Evolutionary conservation across 2,797 vertebrate genomes (phyloP).

Genomic region (Pempheris klunzingeri): DNA sequence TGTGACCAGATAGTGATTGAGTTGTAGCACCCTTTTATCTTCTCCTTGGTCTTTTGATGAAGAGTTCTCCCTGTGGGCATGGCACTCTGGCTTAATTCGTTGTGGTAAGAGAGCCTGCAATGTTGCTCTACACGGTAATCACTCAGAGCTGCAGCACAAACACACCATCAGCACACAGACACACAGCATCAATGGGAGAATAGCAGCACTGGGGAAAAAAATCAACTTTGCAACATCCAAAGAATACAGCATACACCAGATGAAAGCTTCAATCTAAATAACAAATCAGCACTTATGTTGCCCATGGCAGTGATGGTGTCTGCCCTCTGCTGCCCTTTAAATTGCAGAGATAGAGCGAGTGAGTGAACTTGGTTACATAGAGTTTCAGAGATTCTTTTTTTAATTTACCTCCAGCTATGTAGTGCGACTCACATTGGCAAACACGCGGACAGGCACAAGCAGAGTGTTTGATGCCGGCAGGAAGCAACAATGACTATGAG

Average conservation of each 20-base stretch:
- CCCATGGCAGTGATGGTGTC: slow-evolving; percentile 30
- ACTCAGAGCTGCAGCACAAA: slow-evolving; percentile 59
- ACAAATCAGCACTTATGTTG: slow-evolving; percentile 43
- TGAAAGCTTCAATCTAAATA: slow-evolving; percentile 54
- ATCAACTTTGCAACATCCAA: slow-evolving; percentile 32
- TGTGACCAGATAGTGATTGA: slow-evolving; percentile 74
- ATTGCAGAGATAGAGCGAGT: slow-evolving; percentile 37
- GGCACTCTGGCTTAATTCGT: slow-evolving; percentile 63
- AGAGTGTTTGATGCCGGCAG: slow-evolving; percentile 38
- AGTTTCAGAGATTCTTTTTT: slow-evolving; percentile 10
- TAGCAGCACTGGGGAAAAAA: slow-evolving; percentile 15
- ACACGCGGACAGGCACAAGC: slow-evolving; percentile 36
- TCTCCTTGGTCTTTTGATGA: slow-evolving; percentile 60
- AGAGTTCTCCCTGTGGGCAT: slow-evolving; percentile 62
- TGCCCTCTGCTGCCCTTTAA: slow-evolving; percentile 55
- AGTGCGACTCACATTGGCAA: slow-evolving; percentile 53
- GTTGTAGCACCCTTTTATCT: slow-evolving; percentile 71
- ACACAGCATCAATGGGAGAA: slow-evolving; percentile 33
- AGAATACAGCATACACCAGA: slow-evolving; percentile 32
- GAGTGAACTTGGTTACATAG: slow-evolving; percentile 27
- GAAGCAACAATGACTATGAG: slow-evolving; percentile 13
- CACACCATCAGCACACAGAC: slow-evolving; percentile 42
- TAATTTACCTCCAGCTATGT: slow-evolving; percentile 30
- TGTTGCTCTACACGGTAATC: slow-evolving; percentile 68
- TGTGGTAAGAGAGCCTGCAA: slow-evolving; percentile 70